A percentile compares a stretch with the other conserved stretches of the same genome.
Conservation (phyloP, 2,113 vertebrate species). For the Hypanus sabinus region DNA sequence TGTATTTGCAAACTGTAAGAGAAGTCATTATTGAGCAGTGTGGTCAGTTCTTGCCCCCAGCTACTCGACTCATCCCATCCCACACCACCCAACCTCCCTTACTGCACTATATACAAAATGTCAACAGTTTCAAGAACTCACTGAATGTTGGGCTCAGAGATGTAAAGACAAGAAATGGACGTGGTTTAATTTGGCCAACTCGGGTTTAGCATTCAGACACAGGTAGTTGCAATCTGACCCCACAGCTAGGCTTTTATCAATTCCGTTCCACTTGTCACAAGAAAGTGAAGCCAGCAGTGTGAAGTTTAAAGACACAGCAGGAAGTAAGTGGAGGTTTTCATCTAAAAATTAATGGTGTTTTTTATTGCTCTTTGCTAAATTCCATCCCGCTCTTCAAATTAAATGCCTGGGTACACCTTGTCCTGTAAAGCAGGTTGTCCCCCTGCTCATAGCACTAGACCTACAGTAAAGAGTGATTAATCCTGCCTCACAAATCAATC, state of each 20-base stretch:
- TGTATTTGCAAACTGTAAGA: not conserved
- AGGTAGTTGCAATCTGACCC: not conserved
- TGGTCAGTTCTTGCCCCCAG: not conserved
- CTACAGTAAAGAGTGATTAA: slow-evolving; percentile 5
- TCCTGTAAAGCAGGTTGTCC: not conserved
- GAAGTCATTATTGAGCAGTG: not conserved
- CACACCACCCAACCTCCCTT: not conserved
- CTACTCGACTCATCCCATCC: no score
- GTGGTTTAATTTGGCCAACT: not conserved
- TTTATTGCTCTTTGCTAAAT: slow-evolving; percentile 10
- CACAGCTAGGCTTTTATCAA: slow-evolving; percentile 9
- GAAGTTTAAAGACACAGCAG: not conserved
- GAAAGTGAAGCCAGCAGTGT: slow-evolving; percentile 27
- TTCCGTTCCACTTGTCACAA: not conserved
- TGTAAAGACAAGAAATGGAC: not conserved
- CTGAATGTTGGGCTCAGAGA: not conserved
- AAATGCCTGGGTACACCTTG: slow-evolving; percentile 3
- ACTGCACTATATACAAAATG: not conserved
- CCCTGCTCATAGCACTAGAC: not conserved
- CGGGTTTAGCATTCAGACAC: no score
- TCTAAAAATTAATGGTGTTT: slow-evolving; percentile 20
- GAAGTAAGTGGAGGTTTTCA: slow-evolving; percentile 26
- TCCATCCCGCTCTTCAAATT: not conserved
- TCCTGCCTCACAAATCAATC: not conserved
- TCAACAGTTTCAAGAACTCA: not conserved